phyloP scores from a whole-genome alignment of 2,797 vertebrate species.

The Tokudaia tokunoshimensis region DNA sequence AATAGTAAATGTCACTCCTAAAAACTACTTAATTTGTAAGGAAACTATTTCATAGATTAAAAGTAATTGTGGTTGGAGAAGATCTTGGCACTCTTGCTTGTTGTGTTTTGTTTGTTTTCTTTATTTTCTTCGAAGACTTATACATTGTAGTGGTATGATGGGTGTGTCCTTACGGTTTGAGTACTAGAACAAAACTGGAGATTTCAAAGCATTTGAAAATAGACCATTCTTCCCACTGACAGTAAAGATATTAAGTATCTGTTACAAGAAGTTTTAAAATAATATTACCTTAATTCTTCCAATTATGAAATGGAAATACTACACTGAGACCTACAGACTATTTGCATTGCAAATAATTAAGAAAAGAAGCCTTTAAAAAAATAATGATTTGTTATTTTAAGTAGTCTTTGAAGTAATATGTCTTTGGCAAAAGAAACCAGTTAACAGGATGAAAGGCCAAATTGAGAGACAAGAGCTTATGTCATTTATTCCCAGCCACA shows the following conservation, averaged over 20 bases:
- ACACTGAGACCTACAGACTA: neutral
- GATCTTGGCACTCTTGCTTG: slow-evolving; percentile 48
- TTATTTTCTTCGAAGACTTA: neutral
- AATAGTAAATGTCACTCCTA: slow-evolving; percentile 34
- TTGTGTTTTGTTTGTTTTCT: neutral
- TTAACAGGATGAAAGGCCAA: slow-evolving; percentile 29
- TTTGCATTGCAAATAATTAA: slow-evolving; percentile 55
- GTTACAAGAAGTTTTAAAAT: slow-evolving; percentile 7
- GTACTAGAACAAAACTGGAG: slow-evolving; percentile 18
- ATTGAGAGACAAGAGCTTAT: neutral
- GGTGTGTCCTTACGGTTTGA: neutral
- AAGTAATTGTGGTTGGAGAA: slow-evolving; percentile 77
- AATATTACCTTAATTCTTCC: neutral
- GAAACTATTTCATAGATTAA: slow-evolving; percentile 71
- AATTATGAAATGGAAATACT: slow-evolving; percentile 7
- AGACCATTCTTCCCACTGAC: neutral
- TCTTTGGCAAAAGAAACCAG: slow-evolving; percentile 32
- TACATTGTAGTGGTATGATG: neutral
- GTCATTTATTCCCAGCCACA: neutral
- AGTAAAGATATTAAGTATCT: slow-evolving; percentile 60
- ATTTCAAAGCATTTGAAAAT: slow-evolving; percentile 43
- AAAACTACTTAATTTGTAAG: slow-evolving; percentile 52
- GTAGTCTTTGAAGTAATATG: slow-evolving; percentile 44
- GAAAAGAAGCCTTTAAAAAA: slow-evolving; percentile 47
- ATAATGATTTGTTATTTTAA: slow-evolving; percentile 28